Evolutionary conservation across 1,140 invertebrate genomes (phyloP).

Genomic region (Zaprionus nigranus): DNA sequence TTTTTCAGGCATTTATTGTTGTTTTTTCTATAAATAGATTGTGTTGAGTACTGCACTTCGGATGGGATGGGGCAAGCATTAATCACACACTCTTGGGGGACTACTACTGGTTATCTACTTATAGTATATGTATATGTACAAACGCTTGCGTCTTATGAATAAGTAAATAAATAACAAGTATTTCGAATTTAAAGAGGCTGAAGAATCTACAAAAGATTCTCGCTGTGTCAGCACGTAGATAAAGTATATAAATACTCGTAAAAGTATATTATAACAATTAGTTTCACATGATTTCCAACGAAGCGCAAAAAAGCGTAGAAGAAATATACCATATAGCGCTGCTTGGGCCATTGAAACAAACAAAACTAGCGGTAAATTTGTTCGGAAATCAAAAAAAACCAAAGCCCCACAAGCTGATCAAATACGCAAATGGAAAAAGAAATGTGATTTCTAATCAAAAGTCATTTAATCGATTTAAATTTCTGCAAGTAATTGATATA

Average conservation of each 20-base stretch:
- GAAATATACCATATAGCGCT: neutral
- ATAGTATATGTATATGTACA: neutral
- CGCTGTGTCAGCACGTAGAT: neutral
- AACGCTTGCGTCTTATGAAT: neutral
- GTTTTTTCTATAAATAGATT: conserved; percentile 1
- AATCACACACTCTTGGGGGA: conserved; percentile 4
- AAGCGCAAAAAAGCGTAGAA: conserved; percentile 3
- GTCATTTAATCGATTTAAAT: neutral
- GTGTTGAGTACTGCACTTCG: conserved; percentile 2
- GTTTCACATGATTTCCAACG: neutral
- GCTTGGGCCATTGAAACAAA: neutral
- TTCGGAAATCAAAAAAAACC: neutral
- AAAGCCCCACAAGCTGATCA: neutral
- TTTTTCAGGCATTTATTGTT: neutral
- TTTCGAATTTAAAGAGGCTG: neutral
- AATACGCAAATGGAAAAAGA: neutral
- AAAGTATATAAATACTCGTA: neutral
- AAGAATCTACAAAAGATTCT: neutral
- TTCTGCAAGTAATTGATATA: neutral
- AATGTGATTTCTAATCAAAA: neutral
- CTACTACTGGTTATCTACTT: conserved; percentile 1
- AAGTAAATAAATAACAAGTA: conserved; percentile 8
- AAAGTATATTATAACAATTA: conserved; percentile 1
- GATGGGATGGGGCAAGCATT: neutral
- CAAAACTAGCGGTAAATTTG: neutral